Evolutionary conservation across 2,113 vertebrate genomes (phyloP).

Genomic region (Hippocampus mohnikei): DNA sequence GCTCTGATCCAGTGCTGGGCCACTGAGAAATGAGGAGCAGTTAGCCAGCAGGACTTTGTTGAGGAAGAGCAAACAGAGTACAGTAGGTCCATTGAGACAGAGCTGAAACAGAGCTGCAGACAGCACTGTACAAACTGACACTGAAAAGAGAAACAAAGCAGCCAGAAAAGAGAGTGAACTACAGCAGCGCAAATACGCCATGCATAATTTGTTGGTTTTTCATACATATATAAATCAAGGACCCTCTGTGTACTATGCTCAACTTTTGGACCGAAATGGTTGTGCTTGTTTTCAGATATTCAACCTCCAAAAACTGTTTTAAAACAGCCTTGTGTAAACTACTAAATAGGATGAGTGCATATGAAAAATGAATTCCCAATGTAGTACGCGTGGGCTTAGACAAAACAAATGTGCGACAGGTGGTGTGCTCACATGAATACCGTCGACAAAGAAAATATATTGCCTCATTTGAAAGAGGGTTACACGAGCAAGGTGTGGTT

Average conservation of each 20-base stretch:
- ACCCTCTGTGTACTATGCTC: too few species aligned
- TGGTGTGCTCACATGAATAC: constrained; percentile 48
- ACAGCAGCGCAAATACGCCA: constrained; percentile 26
- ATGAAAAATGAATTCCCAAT: background rate
- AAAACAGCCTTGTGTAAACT: too few species aligned
- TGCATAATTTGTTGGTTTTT: background rate
- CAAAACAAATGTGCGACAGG: constrained; percentile 34
- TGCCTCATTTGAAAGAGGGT: constrained; percentile 51
- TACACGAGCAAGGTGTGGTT: constrained; percentile 60
- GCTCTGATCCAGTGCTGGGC: constrained; percentile 25
- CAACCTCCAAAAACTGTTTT: too few species aligned
- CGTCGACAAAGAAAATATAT: constrained; percentile 48
- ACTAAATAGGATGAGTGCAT: too few species aligned
- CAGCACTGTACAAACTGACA: constrained; percentile 47
- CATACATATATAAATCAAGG: background rate
- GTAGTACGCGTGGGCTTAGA: background rate
- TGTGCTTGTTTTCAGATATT: too few species aligned
- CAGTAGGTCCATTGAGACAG: constrained; percentile 56
- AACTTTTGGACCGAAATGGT: too few species aligned
- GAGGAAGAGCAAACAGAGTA: constrained; percentile 57
- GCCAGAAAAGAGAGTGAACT: constrained; percentile 2
- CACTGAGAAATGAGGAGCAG: constrained; percentile 45
- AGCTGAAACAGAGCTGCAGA: constrained; percentile 46
- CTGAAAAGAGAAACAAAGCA: constrained; percentile 37
- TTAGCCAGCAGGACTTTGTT: constrained; percentile 58